A percentile compares a stretch with the other conserved stretches of the same genome.
Conservation (phyloP, 92 coral and sea anemone species). For the Desmophyllum pertusum region DNA sequence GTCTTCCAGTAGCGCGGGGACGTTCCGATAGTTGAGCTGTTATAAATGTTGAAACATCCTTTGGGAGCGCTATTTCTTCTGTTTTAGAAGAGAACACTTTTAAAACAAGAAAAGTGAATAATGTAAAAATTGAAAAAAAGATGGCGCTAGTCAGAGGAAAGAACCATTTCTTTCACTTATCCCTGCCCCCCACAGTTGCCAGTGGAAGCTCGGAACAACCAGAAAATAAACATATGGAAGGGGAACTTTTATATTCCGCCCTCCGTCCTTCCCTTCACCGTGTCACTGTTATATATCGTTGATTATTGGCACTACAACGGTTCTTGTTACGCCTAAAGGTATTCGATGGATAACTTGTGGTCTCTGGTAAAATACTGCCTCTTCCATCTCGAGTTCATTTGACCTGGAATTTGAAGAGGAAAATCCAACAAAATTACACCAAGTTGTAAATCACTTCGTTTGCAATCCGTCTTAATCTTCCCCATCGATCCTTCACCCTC, state of each 20-base stretch:
- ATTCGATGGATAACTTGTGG: slow-evolving; percentile 11
- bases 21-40: neutral
- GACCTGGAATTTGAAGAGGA: slow-evolving; percentile 16
- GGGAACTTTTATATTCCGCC: neutral
- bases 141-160: neutral
- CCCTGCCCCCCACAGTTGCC: neutral
- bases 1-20: neutral
- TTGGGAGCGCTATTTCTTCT: neutral
- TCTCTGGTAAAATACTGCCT: neutral
- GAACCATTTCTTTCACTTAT: neutral
- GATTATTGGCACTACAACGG: slow-evolving; percentile 10
- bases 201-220: neutral
- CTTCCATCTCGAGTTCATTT: slow-evolving; percentile 11
- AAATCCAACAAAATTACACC: neutral
- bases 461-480: no score
- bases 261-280: neutral
- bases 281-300: slow-evolving; percentile 9
- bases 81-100: neutral
- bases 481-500: no score
- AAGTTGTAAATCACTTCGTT: neutral
- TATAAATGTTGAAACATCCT: neutral
- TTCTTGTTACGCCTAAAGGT: slow-evolving; percentile 26
- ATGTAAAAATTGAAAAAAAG: neutral
- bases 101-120: neutral
- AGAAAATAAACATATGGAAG: neutral